Percentiles rank a stretch among this genome's conserved stretches.
Conservation (phyloP, 2,888 invertebrate species). For the Agonopterix alstromeriana region DNA sequence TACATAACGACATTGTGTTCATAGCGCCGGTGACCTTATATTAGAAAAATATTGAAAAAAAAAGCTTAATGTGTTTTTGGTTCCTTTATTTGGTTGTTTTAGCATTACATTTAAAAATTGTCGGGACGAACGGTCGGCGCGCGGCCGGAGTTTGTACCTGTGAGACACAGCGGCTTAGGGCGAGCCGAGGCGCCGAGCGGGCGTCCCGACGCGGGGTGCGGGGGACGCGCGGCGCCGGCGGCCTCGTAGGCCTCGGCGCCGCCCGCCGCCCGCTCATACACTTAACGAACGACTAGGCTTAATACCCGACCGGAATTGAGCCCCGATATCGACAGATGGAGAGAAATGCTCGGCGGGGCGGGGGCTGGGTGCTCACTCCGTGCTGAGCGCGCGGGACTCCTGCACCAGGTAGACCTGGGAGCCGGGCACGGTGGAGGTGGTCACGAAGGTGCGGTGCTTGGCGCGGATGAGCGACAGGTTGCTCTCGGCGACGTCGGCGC, state of each 20-base stretch:
- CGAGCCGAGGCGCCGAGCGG: constrained; percentile 59
- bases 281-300: constrained; percentile 72
- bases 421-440: constrained; percentile 94
- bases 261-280: constrained; percentile 41
- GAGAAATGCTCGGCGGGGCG: constrained; percentile 63
- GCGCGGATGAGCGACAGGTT: constrained; percentile 96
- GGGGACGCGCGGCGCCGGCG: constrained; percentile 23
- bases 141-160: constrained; percentile 47
- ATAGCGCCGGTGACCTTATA: constrained; percentile 57
- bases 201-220: constrained; percentile 48
- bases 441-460: constrained; percentile 98
- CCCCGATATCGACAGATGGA: constrained; percentile 52
- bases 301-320: constrained; percentile 73
- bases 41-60: constrained; percentile 68
- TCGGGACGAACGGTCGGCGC: constrained; percentile 57
- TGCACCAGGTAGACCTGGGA: constrained; percentile 94
- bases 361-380: constrained; percentile 47
- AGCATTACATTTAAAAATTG: constrained; percentile 48
- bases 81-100: constrained; percentile 67
- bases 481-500: constrained; percentile 96
- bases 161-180: constrained; percentile 68
- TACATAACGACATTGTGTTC: constrained; percentile 43
- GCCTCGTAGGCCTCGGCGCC: constrained; percentile 24
- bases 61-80: constrained; percentile 61
- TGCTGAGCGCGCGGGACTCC: constrained; percentile 84